Evolutionary conservation across 1,140 invertebrate species (phyloP).

Genomic region (Helicorthomorpha holstii): DNA sequence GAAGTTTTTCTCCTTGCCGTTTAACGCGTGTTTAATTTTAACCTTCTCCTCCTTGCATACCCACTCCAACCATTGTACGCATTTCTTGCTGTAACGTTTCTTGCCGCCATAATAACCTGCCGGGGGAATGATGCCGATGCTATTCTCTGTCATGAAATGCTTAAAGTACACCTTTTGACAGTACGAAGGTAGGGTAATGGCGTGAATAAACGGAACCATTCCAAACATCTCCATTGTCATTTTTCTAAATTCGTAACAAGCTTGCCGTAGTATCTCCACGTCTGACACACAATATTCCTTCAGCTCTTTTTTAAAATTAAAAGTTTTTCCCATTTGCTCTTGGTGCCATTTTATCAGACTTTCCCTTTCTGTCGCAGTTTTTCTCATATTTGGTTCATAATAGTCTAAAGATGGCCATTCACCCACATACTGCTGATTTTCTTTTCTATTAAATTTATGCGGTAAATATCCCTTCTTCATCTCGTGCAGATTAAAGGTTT

Average conservation of each 20-base stretch:
- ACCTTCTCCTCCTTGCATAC: background rate
- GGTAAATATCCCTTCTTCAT: slow-evolving; percentile 7
- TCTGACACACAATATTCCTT: slow-evolving; percentile 5
- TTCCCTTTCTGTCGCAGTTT: background rate
- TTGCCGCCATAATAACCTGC: background rate
- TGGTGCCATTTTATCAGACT: too few species aligned
- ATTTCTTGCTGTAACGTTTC: background rate
- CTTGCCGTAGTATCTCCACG: slow-evolving; percentile 3
- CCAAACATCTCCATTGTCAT: background rate
- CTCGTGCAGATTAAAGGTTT: slow-evolving; percentile 2
- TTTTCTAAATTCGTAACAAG: slow-evolving; percentile 4
- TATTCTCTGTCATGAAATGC: background rate
- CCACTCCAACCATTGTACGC: slow-evolving; percentile 6
- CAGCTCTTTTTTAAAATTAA: slow-evolving; percentile 3
- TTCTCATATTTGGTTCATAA: background rate
- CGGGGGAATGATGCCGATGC: slow-evolving; percentile 5
- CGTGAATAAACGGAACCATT: slow-evolving; percentile 6
- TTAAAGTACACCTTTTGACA: slow-evolving; percentile 3
- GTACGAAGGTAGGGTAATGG: slow-evolving; percentile 4
- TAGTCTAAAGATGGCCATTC: background rate
- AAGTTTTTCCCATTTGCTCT: background rate
- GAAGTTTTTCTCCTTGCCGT: background rate
- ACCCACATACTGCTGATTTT: slow-evolving; percentile 8
- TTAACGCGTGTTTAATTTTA: too few species aligned
- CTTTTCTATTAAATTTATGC: slow-evolving; percentile 5